Evolutionary conservation across 2,113 vertebrate species (phyloP), one percentile per base, ranked within the genome.

Genomic region (Poeciliopsis retropinna): DNA sequence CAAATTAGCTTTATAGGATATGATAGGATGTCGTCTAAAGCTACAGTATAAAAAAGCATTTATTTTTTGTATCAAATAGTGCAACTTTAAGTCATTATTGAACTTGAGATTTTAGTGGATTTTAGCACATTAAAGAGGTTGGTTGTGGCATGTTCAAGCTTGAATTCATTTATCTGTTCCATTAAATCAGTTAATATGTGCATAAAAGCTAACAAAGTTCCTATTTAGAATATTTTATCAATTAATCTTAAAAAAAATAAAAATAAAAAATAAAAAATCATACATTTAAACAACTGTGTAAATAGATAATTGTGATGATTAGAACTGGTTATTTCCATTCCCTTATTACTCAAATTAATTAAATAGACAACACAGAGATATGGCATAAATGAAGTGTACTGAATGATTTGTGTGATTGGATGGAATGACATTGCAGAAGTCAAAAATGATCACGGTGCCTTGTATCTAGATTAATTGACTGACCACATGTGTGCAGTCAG

Each of bases 401-500:
- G n/a, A 37, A 61, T 10, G 2, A 28, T 44, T 30, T 47, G 5
- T 15, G 44, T 47, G 15, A 47, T 47, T 5, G 17, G 44, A 19
- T 17, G 12, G 37, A 30, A 71, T 85, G 74, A 72, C 44, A 75
- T 66, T 15, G 64, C 63, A 54, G 34, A 31, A 70, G 79, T 80
- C 72, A 80, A 61, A 71, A 75, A 70, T 47, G 17, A 47, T 47
- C 17, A 47, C 19, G 44, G 14, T 47, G 44, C 44, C 44, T 19
- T 47, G 44, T 47, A 47, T 47, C 44, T 47, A 47, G 79, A 71
- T 87, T 89, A 89, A 89, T 86, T 86, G 72, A 82, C 86, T 85
- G 76, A 62, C 61, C 32, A 14, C 67, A 65, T 75, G 70, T 81
- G 75, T 73, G 81, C 65, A 41, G 70, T 80, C 77, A 88, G 85